These are phyloP conservation scores for Huso huso DNA, from an alignment of 2,797 vertebrate species.

Conservation along the genomic window DNA sequence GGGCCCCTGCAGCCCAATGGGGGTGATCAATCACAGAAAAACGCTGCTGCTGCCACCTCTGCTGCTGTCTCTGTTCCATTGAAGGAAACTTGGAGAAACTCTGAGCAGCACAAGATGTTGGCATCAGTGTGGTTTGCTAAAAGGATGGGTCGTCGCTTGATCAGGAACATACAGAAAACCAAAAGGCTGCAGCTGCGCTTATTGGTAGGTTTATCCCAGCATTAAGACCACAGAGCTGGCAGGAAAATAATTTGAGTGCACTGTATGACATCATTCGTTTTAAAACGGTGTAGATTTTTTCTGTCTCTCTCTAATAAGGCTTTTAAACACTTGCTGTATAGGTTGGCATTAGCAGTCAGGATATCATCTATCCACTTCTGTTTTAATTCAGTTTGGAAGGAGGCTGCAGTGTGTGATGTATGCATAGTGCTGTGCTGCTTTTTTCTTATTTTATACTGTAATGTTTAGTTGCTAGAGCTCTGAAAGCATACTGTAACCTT, in stretches of 20 bases:
- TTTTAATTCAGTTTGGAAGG: too few species aligned
- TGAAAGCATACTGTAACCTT: conserved; percentile 5
- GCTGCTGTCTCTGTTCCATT: conserved; percentile 21
- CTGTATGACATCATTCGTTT: too few species aligned
- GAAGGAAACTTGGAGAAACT: conserved; percentile 19
- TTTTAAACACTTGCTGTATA: too few species aligned
- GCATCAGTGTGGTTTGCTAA: conserved; percentile 70
- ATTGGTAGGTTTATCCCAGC: conserved; percentile 58
- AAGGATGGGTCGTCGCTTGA: conserved; percentile 71
- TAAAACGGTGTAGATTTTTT: too few species aligned
- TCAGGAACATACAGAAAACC: conserved; percentile 65
- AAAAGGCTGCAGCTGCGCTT: conserved; percentile 64
- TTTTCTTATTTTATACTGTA: not conserved
- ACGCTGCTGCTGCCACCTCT: conserved; percentile 36
- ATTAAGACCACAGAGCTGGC: too few species aligned
- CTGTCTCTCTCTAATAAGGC: too few species aligned
- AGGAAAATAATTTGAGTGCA: too few species aligned
- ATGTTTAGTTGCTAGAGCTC: not conserved
- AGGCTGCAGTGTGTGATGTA: too few species aligned
- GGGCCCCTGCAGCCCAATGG: not conserved
- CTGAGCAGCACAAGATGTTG: conserved; percentile 56
- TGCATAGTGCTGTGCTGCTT: too few species aligned
- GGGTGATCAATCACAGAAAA: conserved; percentile 13
- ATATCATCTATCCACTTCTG: too few species aligned
- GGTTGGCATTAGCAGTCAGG: too few species aligned